Percentiles rank a stretch among this genome's conserved stretches.
Conservation (phyloP, 37 sponge, comb jelly and placozoan genomes). For the Axinella damicornis region DNA sequence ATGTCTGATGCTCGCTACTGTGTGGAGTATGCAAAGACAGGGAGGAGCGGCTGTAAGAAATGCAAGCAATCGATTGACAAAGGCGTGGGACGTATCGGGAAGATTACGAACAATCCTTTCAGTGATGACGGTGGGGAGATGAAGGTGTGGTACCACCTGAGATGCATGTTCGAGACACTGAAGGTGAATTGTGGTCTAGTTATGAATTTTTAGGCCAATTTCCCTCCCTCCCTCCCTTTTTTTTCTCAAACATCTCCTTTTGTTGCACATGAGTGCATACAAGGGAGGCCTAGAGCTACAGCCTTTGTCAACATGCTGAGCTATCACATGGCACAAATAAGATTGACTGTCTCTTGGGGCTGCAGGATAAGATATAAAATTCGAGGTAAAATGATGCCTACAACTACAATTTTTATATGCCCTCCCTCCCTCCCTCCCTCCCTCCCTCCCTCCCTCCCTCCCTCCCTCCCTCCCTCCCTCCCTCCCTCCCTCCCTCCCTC, state of each 20-base stretch:
- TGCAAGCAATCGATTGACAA: constrained; percentile 94
- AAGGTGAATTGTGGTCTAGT: constrained; percentile 22
- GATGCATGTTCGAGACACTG: constrained; percentile 93
- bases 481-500: too few species aligned
- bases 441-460: not conserved
- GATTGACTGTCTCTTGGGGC: too few species aligned
- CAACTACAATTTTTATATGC: too few species aligned
- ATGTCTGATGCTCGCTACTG: constrained; percentile 85
- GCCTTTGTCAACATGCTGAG: too few species aligned
- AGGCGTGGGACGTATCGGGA: constrained; percentile 85
- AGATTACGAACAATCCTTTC: constrained; percentile 93
- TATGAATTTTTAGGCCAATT: too few species aligned
- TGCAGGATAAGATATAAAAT: too few species aligned
- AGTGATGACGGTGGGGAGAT: constrained; percentile 95
- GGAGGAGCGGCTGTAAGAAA: constrained; percentile 94
- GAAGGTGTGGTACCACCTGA: constrained; percentile 94
- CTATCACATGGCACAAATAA: too few species aligned
- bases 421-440: constrained; percentile 15
- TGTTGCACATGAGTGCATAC: too few species aligned
- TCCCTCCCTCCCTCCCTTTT: too few species aligned
- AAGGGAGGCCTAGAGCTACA: too few species aligned
- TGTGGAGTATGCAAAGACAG: constrained; percentile 94
- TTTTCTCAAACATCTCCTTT: too few species aligned
- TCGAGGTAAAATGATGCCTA: too few species aligned
- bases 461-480: constrained; percentile 13